A percentile compares a stretch with the other conserved stretches of the same genome.
These are phyloP conservation scores for Drosophila rubida DNA, from an alignment of 2,888 invertebrate genomes.

Conservation along the genomic window DNA sequence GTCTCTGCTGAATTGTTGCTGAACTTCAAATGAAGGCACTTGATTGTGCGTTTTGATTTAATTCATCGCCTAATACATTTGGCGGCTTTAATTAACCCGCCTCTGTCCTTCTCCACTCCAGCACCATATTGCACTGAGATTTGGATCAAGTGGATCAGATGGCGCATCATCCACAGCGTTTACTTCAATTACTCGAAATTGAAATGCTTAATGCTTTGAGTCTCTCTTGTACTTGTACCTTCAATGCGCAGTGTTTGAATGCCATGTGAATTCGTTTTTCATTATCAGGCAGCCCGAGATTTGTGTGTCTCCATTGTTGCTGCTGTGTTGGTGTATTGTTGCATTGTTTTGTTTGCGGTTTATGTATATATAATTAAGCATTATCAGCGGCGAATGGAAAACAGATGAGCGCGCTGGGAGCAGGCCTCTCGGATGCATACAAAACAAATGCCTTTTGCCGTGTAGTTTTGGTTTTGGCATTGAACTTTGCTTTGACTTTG, in stretches of 20 bases:
- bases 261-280: conserved; percentile 58
- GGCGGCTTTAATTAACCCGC: conserved; percentile 37
- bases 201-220: conserved; percentile 44
- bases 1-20: conserved; percentile 37
- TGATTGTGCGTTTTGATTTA: conserved; percentile 40
- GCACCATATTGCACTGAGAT: conserved; percentile 7
- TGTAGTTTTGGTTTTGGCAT: conserved; percentile 62
- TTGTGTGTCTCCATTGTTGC: conserved; percentile 40
- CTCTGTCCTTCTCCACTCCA: background rate
- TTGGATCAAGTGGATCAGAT: conserved; percentile 51
- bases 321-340: conserved; percentile 38
- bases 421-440: conserved; percentile 54
- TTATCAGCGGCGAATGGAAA: conserved; percentile 66
- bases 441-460: conserved; percentile 51
- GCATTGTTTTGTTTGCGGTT: conserved; percentile 64
- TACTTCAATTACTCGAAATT: conserved; percentile 49
- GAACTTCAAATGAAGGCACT: conserved; percentile 42
- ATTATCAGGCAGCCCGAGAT: conserved; percentile 44
- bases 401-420: conserved; percentile 57
- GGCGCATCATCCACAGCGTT: conserved; percentile 25
- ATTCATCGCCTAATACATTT: conserved; percentile 29
- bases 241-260: conserved; percentile 44
- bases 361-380: conserved; percentile 76
- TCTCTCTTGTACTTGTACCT: conserved; percentile 24
- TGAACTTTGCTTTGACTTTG: conserved; percentile 78